A percentile compares a stretch with the other conserved stretches of the same genome.
Conservation (phyloP, 2,797 vertebrate species). For the Mormyrops attenuatus region DNA sequence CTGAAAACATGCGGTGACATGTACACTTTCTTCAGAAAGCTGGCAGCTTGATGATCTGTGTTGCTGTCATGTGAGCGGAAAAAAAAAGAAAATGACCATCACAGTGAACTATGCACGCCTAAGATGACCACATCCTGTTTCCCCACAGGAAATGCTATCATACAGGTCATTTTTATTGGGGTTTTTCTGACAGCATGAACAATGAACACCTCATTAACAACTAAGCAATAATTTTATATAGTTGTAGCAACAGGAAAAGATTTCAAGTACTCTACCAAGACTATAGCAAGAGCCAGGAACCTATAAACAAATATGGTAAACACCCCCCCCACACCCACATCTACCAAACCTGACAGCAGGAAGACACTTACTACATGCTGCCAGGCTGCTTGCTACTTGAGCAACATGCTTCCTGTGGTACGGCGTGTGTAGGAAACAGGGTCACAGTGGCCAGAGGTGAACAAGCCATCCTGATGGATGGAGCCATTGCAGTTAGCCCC, state of each 20-base stretch:
- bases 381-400: background rate
- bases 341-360: background rate
- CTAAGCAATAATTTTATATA: background rate
- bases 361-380: background rate
- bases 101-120: background rate
- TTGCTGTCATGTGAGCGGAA: background rate
- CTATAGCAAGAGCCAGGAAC: background rate
- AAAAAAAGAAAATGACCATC: background rate
- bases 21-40: background rate
- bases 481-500: conserved; percentile 25
- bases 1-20: background rate
- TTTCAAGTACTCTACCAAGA: background rate
- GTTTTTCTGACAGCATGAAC: background rate
- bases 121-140: background rate
- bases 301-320: background rate
- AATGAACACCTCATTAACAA: background rate
- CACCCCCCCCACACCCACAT: background rate
- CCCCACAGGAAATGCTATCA: background rate
- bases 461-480: conserved; percentile 5
- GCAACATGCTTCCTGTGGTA: conserved; percentile 1
- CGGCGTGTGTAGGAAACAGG: background rate
- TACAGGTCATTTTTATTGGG: background rate
- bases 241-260: background rate
- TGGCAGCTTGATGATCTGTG: background rate
- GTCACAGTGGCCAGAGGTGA: background rate